Conservation (phyloP, 2,888 invertebrate species). For the Oscheius sp. region DNA sequence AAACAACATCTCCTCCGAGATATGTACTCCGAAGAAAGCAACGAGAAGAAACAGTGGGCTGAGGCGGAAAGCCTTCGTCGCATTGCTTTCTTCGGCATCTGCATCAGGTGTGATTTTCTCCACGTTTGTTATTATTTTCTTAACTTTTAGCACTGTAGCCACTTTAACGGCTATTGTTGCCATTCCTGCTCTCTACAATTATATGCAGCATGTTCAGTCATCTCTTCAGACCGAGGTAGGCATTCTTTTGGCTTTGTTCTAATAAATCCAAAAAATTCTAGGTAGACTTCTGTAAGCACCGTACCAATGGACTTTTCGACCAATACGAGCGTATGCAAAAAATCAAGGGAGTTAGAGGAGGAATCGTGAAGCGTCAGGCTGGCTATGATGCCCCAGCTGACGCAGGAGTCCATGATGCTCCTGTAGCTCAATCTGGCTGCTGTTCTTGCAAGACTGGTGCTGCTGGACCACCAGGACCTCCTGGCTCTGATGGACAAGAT, state of each 20-base stretch:
- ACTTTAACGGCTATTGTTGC: slow-evolving; percentile 65
- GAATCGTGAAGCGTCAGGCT: slow-evolving; percentile 58
- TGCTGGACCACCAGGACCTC: slow-evolving; percentile 59
- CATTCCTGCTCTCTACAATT: slow-evolving; percentile 69
- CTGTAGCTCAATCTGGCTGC: slow-evolving; percentile 44
- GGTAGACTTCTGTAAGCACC: slow-evolving; percentile 64
- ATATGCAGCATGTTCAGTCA: slow-evolving; percentile 68
- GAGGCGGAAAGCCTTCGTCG: slow-evolving; percentile 60
- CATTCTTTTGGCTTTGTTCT: neutral
- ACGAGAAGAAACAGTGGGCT: slow-evolving; percentile 54
- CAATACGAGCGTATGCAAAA: slow-evolving; percentile 59
- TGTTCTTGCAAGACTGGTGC: slow-evolving; percentile 59
- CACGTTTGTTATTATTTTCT: neutral
- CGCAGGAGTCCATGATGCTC: slow-evolving; percentile 41
- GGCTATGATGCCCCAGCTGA: slow-evolving; percentile 49
- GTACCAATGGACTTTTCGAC: slow-evolving; percentile 59
- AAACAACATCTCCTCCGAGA: slow-evolving; percentile 13
- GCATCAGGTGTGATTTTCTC: slow-evolving; percentile 51
- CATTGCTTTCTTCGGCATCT: slow-evolving; percentile 61
- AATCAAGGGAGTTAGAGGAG: slow-evolving; percentile 60
- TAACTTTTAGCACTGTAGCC: slow-evolving; percentile 61
- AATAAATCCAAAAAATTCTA: slow-evolving; percentile 23
- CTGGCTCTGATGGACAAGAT: slow-evolving; percentile 54
- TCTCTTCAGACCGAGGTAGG: slow-evolving; percentile 63
- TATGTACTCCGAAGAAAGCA: slow-evolving; percentile 35